Base-by-base conservation (phyloP, 2,113 vertebrate species). In the Arothron firmamentum region DNA sequence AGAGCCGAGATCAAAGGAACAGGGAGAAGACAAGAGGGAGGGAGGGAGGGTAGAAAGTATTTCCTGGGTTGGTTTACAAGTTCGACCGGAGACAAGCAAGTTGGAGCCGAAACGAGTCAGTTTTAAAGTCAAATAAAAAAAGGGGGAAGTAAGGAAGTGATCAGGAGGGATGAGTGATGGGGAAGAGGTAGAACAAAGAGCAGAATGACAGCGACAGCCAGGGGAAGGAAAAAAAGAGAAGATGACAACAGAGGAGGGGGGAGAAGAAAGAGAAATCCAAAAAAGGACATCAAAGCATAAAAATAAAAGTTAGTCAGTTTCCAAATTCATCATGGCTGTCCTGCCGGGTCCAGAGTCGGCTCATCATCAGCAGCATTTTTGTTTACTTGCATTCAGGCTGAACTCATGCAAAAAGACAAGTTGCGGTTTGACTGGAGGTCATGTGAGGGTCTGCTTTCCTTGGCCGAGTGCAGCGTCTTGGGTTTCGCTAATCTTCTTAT, bases 201-300 rank as follows among this genome's bases (percentile, higher is more conserved):
- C 15, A 41, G 54, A 48, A 31, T 61, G 54, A 60, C 53, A 38
- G 18, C 8, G 23, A 67, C 38, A 51, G 63, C 49, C 64, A 55
- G 52, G 62, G 55, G 54, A 63, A 38, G 34, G 34, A 23, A 53
- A 59, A 38, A 6, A 48, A 21, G 17, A 52, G 45, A 58, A 67
- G 38, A 48, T 55, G 59, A 46, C 43, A 23, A 45, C 21, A 42
- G 11, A 62, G 23, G 49, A 46, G 46, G 63, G 66, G 49, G 20
- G 45, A 56, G 52, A n/a, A 21, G 46, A 28, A 20, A 20, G 20
- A 55, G 56, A 70, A 21, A 13, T 62, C 59, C 62, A 18, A 67
- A 18, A 67, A 62, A 55, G 58, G 51, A 74, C 18, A 72, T 50
- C 17, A 56, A 45, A 61, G 49, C 2, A 20, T 14, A 7, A 20